Conservation (phyloP, 1,140 invertebrate species). For the Ceratina australensis region DNA sequence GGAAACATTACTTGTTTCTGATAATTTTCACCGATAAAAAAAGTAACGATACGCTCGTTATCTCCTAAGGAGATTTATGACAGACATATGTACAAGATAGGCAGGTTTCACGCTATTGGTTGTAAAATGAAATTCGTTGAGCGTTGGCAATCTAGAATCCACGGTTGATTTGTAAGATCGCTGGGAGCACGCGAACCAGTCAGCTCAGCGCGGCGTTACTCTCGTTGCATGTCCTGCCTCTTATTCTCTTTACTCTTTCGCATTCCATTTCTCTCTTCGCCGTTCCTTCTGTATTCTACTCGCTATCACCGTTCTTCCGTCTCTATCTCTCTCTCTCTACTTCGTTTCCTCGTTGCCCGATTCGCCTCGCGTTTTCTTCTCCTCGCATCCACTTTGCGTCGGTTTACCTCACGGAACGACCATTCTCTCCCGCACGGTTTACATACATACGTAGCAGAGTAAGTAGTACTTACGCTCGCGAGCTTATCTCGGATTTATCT, state of each 20-base stretch:
- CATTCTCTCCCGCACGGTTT: neutral
- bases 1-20: too few relatives aligned
- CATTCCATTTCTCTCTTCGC: constrained; percentile 1
- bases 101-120: constrained; percentile 13
- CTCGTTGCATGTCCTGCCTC: constrained; percentile 6
- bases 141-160: constrained; percentile 21
- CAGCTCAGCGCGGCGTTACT: neutral
- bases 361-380: constrained; percentile 13
- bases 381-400: neutral
- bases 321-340: neutral
- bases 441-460: neutral
- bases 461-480: too few relatives aligned
- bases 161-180: constrained; percentile 42
- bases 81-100: neutral
- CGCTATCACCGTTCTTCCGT: constrained; percentile 16
- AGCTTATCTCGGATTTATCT: constrained; percentile 35
- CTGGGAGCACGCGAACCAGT: constrained; percentile 29
- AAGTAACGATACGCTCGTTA: neutral
- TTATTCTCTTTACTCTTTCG: neutral
- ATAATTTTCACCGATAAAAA: neutral
- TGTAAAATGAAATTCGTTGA: constrained; percentile 31
- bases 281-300: constrained; percentile 29
- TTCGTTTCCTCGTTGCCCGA: neutral
- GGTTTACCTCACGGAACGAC: constrained; percentile 3
- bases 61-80: neutral